These are phyloP conservation scores for Rhodinocichla rosea DNA, from an alignment of 2,113 vertebrate genomes.

Conservation along the genomic window DNA sequence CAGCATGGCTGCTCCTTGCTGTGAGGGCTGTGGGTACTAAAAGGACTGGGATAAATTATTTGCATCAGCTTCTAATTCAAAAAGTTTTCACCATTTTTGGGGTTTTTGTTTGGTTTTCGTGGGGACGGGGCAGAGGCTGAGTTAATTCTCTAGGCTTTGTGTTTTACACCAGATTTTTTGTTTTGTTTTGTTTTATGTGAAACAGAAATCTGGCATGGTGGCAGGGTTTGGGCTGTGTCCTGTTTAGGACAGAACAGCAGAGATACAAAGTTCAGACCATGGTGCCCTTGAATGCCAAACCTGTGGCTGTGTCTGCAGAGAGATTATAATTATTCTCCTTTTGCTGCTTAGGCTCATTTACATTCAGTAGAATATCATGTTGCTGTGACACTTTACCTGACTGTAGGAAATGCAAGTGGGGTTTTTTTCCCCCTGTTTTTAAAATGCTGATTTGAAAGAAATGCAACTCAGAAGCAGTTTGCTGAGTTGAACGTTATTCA, in stretches of 20 bases:
- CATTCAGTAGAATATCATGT: neutral
- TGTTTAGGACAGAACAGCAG: neutral
- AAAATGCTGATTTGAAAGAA: conserved; percentile 5
- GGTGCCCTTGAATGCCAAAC: neutral
- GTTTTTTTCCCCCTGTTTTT: neutral
- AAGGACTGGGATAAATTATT: neutral
- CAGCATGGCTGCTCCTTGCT: rapidly evolving
- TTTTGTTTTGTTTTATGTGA: neutral
- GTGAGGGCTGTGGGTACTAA: neutral
- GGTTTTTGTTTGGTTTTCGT: neutral
- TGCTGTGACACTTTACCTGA: neutral
- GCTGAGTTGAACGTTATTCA: neutral
- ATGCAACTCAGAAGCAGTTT: neutral
- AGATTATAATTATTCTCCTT: neutral
- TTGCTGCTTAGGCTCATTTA: neutral
- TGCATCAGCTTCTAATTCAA: neutral
- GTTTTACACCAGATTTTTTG: neutral
- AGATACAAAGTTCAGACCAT: neutral
- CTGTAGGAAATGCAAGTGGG: neutral
- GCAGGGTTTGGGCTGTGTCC: neutral
- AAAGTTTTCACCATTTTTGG: neutral
- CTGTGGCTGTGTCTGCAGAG: neutral
- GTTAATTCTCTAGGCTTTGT: neutral
- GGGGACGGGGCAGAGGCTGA: neutral
- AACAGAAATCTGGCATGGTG: neutral